Evolutionary conservation across 2,888 invertebrate genomes (phyloP), one percentile per base, ranked within the genome.

Genomic region (Acanthacorydalis orientalis): DNA sequence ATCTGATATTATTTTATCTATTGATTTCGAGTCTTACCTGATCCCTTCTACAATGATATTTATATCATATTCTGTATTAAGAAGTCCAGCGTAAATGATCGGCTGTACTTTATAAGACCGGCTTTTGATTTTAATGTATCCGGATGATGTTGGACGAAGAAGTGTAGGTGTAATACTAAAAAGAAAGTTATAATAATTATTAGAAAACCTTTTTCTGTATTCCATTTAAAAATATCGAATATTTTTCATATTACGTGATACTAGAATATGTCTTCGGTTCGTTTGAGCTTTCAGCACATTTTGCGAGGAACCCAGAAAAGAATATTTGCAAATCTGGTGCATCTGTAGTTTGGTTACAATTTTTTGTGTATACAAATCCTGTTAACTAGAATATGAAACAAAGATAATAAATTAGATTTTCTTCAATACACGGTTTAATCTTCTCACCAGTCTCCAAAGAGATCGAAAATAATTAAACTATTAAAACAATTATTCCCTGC

Each of bases 271-370:
- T 6, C 6, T 23, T 2, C 23, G 2, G 3, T 23, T 23, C 23
- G 23, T 6, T 23, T 23, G 23, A 23, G 6, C 23, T 23, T 23
- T 23, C 6, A 6, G 9, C 14, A 37, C 37, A 37, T 14, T 48
- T 48, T 2, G 50, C 44, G 33, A 48, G 45, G 44, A 42, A 50
- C 31, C 50, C 50, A 43, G 46, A 43, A 46, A 48, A 48, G 46
- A 50, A 50, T 10, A 50, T 48, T 48, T 50, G 50, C 14, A 50
- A 43, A 50, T 50, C 48, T 12, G 50, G 50, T 39, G 43, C 40
- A n/a, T 48, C 39, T 32, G 40, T 33, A 14, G 48, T 48, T 23
- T 43, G 43, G 39, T 50, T 39, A 12, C 45, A 32, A 38, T 40
- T 10, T 45, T 48, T 50, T 34, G 50, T 48, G 14, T 37, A 31